Base-by-base conservation (phyloP, 2,888 invertebrate species). In the Bellardia pandia region DNA sequence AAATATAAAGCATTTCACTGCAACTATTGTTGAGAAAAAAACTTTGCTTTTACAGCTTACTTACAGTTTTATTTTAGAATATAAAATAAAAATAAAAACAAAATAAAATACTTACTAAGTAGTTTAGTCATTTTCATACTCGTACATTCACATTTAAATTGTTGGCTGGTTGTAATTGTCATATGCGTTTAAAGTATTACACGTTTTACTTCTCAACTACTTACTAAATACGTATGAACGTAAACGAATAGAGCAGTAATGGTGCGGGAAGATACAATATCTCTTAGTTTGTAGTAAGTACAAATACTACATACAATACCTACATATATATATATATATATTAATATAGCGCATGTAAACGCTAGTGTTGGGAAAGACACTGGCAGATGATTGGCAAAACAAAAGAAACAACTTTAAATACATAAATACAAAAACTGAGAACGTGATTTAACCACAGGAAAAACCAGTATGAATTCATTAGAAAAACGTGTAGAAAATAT, bases 401-500 rank as follows among this genome's bases (percentile, higher is more conserved):
- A 75, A 75, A 75, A 30, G 37, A 6, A 69, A 74, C 3, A 75
- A 60, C n/a, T 72, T 60, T 23, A 80, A 75, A 78, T 71, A 64
- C 75, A 72, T 23, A 23, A 23, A 23, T 23, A 23, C 23, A 85
- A 33, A 72, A 69, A 69, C 53, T 60, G 45, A 64, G 71, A 83
- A 86, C 86, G 86, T 86, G 86, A 78, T 82, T 78, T 78, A 78
- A 78, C 78, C 78, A 56, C 68, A 69, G 23, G 66, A 69, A 68
- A 78, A 86, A 68, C 66, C 58, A 40, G 7, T 69, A 78, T 64
- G 82, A 74, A 78, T 82, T 82, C 75, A 86, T 86, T 69, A 69
- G 72, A 60, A 69, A 75, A 75, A 78, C 78, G 86, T 86, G 82
- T 64, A n/a, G n/a, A 30, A 53, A 86, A 78, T 86, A 75, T 62